Conservation (phyloP, 1,140 invertebrate genomes). For the Pararge aegeria region DNA sequence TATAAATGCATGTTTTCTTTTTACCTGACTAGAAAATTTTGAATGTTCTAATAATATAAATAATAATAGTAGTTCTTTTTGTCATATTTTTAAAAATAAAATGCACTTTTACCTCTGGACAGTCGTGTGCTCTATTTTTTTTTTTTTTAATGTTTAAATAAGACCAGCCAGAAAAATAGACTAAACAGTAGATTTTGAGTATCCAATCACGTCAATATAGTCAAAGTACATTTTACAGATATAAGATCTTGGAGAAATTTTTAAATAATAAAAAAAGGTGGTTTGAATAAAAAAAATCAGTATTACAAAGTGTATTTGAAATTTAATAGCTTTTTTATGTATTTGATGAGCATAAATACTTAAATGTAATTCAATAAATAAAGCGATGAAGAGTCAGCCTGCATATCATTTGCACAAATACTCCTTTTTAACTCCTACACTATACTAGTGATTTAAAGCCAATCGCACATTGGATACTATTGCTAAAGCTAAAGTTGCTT, state of each 20-base stretch:
- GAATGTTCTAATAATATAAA: slow-evolving; percentile 19
- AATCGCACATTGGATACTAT: too few relatives aligned
- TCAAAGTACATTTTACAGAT: too few relatives aligned
- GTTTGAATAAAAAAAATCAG: not conserved
- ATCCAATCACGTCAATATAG: too few relatives aligned
- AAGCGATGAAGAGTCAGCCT: slow-evolving; percentile 19
- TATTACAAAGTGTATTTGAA: not conserved
- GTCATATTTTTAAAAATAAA: too few relatives aligned
- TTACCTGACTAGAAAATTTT: slow-evolving; percentile 72
- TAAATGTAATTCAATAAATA: slow-evolving; percentile 22
- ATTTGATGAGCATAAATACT: slow-evolving; percentile 1
- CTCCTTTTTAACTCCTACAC: slow-evolving; percentile 19
- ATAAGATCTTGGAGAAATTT: too few relatives aligned
- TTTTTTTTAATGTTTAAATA: too few relatives aligned
- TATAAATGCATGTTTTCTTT: slow-evolving; percentile 69
- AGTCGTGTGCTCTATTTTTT: too few relatives aligned
- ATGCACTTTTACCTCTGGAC: too few relatives aligned
- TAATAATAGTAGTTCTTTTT: not conserved
- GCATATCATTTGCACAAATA: slow-evolving; percentile 69
- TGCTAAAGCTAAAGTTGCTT: too few relatives aligned
- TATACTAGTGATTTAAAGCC: not conserved
- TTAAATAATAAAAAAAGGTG: not conserved
- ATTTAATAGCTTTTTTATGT: not conserved
- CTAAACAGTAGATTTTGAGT: too few relatives aligned
- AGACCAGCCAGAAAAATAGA: too few relatives aligned